Evolutionary conservation across 2,888 invertebrate genomes (phyloP).

Genomic region (Trichopria drosophilae): DNA sequence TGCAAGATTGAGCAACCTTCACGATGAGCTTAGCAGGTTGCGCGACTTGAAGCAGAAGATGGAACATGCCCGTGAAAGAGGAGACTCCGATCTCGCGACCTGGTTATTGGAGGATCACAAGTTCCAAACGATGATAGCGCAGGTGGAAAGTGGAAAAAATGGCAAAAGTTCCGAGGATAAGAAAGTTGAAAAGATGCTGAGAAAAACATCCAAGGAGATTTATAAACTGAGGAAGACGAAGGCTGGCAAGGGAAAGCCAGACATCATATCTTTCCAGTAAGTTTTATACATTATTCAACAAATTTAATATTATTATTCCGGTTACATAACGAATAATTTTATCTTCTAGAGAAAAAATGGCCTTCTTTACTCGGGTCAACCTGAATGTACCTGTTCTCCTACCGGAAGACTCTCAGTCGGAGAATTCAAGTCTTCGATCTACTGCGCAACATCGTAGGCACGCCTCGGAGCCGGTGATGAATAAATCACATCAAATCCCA

Average conservation of each 20-base stretch:
- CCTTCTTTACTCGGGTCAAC: conserved; percentile 87
- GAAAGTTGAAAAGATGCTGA: conserved; percentile 77
- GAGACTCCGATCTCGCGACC: conserved; percentile 79
- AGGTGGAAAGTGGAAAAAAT: conserved; percentile 62
- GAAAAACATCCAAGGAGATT: conserved; percentile 88
- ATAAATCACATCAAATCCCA: conserved; percentile 24
- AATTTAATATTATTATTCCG: background rate
- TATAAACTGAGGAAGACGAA: conserved; percentile 86
- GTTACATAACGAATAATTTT: conserved; percentile 8
- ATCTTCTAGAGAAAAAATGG: conserved; percentile 88
- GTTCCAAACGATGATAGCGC: conserved; percentile 72
- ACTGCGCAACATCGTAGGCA: conserved; percentile 43
- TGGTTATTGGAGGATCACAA: conserved; percentile 88
- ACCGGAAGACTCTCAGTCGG: conserved; percentile 62
- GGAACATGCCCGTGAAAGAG: conserved; percentile 81
- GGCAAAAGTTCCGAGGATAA: conserved; percentile 67
- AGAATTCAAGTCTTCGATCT: conserved; percentile 22
- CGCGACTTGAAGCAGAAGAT: conserved; percentile 78
- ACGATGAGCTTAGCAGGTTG: conserved; percentile 81
- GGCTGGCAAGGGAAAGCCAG: conserved; percentile 85
- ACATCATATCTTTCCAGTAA: conserved; percentile 90
- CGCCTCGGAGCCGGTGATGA: conserved; percentile 46
- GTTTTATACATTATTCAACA: conserved; percentile 49
- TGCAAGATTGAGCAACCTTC: conserved; percentile 77
- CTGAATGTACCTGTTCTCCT: conserved; percentile 76